These are phyloP conservation scores for Phymastichus coffea DNA, from an alignment of 1,140 invertebrate genomes.

Conservation along the genomic window DNA sequence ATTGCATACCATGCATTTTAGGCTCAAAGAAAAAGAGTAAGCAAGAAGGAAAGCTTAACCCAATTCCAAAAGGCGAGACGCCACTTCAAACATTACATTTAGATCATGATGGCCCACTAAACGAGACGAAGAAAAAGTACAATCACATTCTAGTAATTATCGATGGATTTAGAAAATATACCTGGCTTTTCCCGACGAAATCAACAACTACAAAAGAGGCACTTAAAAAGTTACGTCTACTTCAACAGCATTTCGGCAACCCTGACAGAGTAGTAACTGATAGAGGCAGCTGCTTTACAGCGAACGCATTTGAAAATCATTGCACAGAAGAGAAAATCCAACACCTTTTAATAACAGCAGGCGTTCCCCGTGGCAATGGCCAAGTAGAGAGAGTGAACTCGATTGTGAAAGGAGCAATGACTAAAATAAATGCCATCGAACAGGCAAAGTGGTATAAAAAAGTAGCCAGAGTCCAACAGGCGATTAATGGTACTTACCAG, in stretches of 20 bases:
- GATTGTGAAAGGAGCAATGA: constrained; percentile 23
- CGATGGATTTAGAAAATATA: constrained; percentile 47
- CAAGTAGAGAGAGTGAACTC: constrained; percentile 35
- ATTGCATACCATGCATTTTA: constrained; percentile 35
- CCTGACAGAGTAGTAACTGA: constrained; percentile 41
- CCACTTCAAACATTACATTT: constrained; percentile 33
- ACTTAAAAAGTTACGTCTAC: constrained; percentile 32
- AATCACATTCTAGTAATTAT: constrained; percentile 46
- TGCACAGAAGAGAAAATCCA: neutral
- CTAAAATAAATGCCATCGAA: constrained; percentile 14
- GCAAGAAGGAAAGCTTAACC: constrained; percentile 30
- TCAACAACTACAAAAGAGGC: constrained; percentile 31
- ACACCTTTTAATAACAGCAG: neutral
- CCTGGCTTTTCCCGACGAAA: constrained; percentile 48
- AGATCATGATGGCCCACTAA: constrained; percentile 38
- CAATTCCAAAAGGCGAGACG: constrained; percentile 31
- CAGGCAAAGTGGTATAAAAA: neutral
- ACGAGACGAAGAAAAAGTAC: constrained; percentile 45
- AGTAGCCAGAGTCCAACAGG: neutral
- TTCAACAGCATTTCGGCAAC: constrained; percentile 40
- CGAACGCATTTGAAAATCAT: constrained; percentile 31
- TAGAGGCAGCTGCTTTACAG: constrained; percentile 44
- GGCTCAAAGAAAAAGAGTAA: constrained; percentile 25
- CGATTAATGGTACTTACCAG: neutral
- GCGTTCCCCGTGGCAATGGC: constrained; percentile 26